Base-by-base conservation (phyloP, 2,797 vertebrate species). In the Crypturellus tataupa region DNA sequence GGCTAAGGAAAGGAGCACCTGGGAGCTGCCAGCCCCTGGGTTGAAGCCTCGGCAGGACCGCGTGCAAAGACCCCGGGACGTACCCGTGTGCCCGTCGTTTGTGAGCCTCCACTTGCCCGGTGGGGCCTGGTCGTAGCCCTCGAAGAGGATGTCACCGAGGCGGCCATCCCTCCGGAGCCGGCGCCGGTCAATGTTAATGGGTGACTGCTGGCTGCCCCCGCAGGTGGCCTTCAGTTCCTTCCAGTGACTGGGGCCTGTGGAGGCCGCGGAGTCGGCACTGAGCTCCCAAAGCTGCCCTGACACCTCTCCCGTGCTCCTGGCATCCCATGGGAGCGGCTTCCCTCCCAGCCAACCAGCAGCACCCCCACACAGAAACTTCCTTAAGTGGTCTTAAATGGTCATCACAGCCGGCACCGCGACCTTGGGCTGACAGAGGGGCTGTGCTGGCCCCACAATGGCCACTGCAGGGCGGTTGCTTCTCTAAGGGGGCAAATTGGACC, bases 51-150 rank as follows among this genome's bases (percentile, higher is more conserved):
- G 0, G 24, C 4, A 1, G 37, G 39, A 11, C 0, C 1, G 56
- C 29, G 39, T 5, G 31, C 3, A 0, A 13, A 25, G 0, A 10
- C 14, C 2, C 3, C 13, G n/a, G 46, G 40, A 73, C 95, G 93
- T 68, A 99, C 99, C 98, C 4, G 98, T 98, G 93, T 98, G 98
- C 10, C 99, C 99, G 0, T 99, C 96, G 21, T 99, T 99, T 10
- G 90, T 70, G 4, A 99, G 97, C 12, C 46, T 98, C 98, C 98
- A 99, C n/a, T 94, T 97, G 33, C 98, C 98, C 2, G 97, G 80
- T 27, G 98, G 98, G 12, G 93, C 97, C 27, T 64, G 97, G 58
- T 98, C 95, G 0, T 99, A 99, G 10, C 99, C 98, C 58, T 98
- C 97, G 2, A 99, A 98, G 20, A 97, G 64, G 56, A 99, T 90